Evolutionary conservation across 2,888 invertebrate species (phyloP), one percentile per base, ranked within the genome.

Genomic region (Pseudococcus longispinus): DNA sequence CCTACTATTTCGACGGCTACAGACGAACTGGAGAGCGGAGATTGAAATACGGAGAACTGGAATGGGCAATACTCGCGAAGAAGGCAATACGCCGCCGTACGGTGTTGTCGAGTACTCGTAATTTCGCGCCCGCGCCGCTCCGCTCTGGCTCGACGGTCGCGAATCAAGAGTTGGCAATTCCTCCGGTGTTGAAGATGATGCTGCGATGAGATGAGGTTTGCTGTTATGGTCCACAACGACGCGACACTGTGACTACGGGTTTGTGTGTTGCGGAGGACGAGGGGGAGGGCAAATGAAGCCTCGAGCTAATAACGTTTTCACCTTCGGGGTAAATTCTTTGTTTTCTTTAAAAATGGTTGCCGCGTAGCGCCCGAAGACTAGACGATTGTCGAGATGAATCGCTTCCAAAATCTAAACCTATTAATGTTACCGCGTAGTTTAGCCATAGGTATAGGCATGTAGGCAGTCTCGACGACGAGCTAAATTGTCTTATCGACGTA

Each of bases 241-340:
- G 13, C 44, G 13, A 44, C 6, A 9, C 15, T 51, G n/a, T 8
- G 51, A 51, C 3, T 51, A 46, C 77, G 23, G 51, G 23, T 23
- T 83, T 42, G 44, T 85, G 85, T 85, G 44, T 85, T 70, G 44
- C n/a, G n/a, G n/a, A n/a, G n/a, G n/a, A n/a, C n/a, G n/a, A n/a
- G 65, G 70, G 85, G 85, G 77, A 6, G 85, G 85, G 46, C 74
- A 70, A 77, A 77, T 77, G 70, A 44, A 29, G 44, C 85, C 46
- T 46, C 77, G 44, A 44, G 85, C 85, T 85, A 85, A 85, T 85
- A 85, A 85, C 85, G 85, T 85, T 85, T 85, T 85, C 74, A 46
- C 20, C 85, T 85, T 51, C 46, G 77, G 85, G 85, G 85, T 85
- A 77, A 85, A 85, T 85, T 85, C 85, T 77, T 85, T 85, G 26